Evolutionary conservation across 1,140 invertebrate genomes (phyloP), one percentile per base, ranked within the genome.

Genomic region (Conus betulinus): DNA sequence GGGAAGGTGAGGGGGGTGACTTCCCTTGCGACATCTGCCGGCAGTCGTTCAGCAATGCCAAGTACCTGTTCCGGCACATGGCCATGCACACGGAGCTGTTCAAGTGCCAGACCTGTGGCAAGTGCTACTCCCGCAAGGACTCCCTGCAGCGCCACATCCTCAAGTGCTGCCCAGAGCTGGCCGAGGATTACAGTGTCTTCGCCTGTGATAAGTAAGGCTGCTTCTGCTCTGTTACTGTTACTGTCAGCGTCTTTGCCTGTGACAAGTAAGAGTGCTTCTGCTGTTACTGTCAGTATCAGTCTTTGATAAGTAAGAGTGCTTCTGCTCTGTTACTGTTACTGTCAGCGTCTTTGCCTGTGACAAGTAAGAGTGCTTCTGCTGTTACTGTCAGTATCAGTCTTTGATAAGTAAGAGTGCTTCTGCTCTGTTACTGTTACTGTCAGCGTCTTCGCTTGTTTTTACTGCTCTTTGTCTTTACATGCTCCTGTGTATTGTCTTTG

Each of bases 1-100:
- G 85, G 67, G 89, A 74, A 11, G 78, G 74, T 0, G 57, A 53
- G 39, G 20, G n/a, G 27, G 89, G 85, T 17, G 85, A 81, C 27
- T 91, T 89, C 89, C 84, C 88, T 52, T 96, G 96, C 94, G 96
- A 96, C 92, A 96, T 96, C 87, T 96, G 96, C 91, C 92, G 95
- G 39, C 96, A 96, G 89, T 90, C 91, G 15, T 96, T 96, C 93
- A 92, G 92, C 17, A 95, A 94, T 78, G 92, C 95, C 51, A 95
- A 95, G 86, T 95, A 95, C 87, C 91, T 96, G 15, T 94, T 95
- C 85, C 92, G 95, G 7, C 96, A 96, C 93, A 93, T 96, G 91
- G 94, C 94, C 53, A 95, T 95, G 88, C 96, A 96, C 91, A 96
- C 96, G 5, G 96, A 96, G 57, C 95, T 96, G 76, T 96, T 95